phyloP scores from a whole-genome alignment of 2,797 vertebrate genomes.

The Diplodus sargus region DNA sequence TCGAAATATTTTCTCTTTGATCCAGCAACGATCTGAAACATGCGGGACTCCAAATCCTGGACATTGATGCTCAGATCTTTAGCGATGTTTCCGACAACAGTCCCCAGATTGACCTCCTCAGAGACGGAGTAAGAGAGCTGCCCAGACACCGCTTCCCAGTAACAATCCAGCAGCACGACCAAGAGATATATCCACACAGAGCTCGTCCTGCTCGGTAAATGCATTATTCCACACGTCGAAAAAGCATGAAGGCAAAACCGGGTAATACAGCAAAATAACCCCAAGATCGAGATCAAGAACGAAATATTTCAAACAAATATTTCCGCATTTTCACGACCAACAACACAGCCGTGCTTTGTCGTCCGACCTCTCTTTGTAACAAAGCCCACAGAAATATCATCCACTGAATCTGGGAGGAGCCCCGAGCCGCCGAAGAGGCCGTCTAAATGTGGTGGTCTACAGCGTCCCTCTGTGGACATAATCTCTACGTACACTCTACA shows the following conservation, averaged over 20 bases:
- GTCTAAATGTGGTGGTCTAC: conserved; percentile 54
- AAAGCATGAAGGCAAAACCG: too few relatives aligned
- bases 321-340: too few relatives aligned
- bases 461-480: conserved; percentile 55
- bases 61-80: conserved; percentile 74
- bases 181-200: too few relatives aligned
- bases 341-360: neutral
- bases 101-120: conserved; percentile 75
- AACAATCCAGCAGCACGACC: neutral
- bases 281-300: too few relatives aligned
- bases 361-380: conserved; percentile 51
- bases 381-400: conserved; percentile 20
- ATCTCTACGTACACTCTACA: too few relatives aligned
- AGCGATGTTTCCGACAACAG: conserved; percentile 76
- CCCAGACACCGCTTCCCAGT: conserved; percentile 24
- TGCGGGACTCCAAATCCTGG: conserved; percentile 50
- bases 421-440: accelerated
- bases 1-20: conserved; percentile 65
- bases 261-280: too few relatives aligned
- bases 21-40: conserved; percentile 72
- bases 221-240: too few relatives aligned
- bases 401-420: conserved; percentile 60
- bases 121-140: conserved; percentile 77
- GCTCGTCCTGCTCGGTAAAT: too few relatives aligned
- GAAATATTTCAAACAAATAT: too few relatives aligned